These are phyloP conservation scores for Caenorhabditis sp. DNA, from an alignment of 2,888 invertebrate species.

Conservation along the genomic window DNA sequence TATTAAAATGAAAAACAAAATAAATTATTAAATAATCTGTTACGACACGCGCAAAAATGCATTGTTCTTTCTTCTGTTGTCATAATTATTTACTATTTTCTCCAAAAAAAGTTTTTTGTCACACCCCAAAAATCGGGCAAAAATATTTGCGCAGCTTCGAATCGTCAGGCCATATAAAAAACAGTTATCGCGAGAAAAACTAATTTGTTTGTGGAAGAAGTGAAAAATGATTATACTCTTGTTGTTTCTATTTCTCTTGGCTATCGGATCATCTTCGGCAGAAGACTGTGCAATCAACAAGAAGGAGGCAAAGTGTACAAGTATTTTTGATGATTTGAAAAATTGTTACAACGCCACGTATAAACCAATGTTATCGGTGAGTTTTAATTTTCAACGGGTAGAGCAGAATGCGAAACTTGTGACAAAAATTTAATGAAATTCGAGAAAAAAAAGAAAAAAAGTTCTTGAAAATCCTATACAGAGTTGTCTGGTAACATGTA, in stretches of 20 bases:
- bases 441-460: too few relatives aligned
- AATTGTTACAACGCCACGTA: conserved; percentile 35
- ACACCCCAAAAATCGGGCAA: background rate
- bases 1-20: too few relatives aligned
- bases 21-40: too few relatives aligned
- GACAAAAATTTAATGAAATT: too few relatives aligned
- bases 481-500: conserved; percentile 46
- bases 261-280: too few relatives aligned
- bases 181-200: too few relatives aligned
- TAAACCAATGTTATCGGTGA: conserved; percentile 27
- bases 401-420: background rate
- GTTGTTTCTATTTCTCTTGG: background rate
- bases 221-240: background rate
- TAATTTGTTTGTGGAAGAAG: too few relatives aligned
- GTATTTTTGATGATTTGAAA: conserved; percentile 33
- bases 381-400: background rate
- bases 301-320: conserved; percentile 23
- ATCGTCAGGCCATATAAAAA: too few relatives aligned
- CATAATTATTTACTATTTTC: background rate
- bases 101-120: background rate
- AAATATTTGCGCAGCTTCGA: too few relatives aligned
- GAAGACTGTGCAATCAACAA: conserved; percentile 18
- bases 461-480: too few relatives aligned
- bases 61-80: too few relatives aligned
- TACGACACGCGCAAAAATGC: too few relatives aligned